A percentile compares a stretch with the other conserved stretches of the same genome.
These are phyloP conservation scores for Oxyruncus cristatus DNA, from an alignment of 2,113 vertebrate genomes.

Conservation along the genomic window DNA sequence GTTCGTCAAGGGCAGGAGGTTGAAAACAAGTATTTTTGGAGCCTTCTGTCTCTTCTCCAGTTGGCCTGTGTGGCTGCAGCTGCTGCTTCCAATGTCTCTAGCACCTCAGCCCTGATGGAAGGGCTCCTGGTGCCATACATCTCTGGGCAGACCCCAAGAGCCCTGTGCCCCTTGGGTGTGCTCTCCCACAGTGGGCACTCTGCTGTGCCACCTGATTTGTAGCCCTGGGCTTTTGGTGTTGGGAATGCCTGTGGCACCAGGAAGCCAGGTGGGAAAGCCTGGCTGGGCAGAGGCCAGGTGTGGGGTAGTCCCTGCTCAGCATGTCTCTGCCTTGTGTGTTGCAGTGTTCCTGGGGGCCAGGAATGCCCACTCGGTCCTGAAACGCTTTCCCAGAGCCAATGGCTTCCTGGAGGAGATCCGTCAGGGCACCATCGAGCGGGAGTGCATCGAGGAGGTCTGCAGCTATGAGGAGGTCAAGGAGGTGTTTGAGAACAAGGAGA, in stretches of 20 bases:
- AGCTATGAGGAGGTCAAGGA: slow-evolving; percentile 90
- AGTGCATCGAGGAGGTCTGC: slow-evolving; percentile 87
- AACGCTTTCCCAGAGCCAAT: slow-evolving; percentile 83
- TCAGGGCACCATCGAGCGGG: slow-evolving; percentile 84
- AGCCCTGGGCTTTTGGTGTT: neutral
- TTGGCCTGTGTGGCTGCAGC: neutral
- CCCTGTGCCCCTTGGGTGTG: neutral
- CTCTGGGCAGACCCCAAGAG: neutral
- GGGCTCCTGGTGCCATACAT: neutral
- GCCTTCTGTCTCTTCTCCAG: neutral
- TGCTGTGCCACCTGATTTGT: neutral
- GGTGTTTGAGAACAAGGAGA: slow-evolving; percentile 87
- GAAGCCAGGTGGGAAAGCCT: neutral
- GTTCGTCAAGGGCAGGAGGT: neutral
- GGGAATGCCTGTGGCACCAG: neutral
- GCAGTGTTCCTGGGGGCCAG: slow-evolving; percentile 82
- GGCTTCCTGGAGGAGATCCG: slow-evolving; percentile 85
- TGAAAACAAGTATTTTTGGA: neutral
- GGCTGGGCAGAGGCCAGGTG: neutral
- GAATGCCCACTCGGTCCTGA: slow-evolving; percentile 82
- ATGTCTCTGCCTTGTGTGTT: slow-evolving; percentile 12
- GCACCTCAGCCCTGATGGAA: neutral
- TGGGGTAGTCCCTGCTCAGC: neutral
- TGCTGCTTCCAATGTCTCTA: fast-evolving
- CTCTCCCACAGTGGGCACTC: neutral